phyloP scores from a whole-genome alignment of 1,140 invertebrate species.

The Drosophila auraria region DNA sequence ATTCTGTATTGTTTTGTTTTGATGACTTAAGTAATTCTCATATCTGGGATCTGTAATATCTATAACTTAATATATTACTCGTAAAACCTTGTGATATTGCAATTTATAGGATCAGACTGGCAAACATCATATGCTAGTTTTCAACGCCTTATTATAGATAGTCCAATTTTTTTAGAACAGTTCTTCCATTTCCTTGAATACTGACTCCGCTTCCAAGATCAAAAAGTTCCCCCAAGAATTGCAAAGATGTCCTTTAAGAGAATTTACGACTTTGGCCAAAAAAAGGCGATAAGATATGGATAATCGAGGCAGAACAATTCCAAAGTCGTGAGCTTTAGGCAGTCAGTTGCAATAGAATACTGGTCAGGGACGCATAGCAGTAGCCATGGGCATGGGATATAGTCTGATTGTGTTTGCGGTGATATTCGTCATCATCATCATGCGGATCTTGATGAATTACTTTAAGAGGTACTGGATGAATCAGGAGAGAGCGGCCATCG shows the following conservation, averaged over 20 bases:
- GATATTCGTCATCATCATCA: not conserved
- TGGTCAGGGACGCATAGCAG: slow-evolving; percentile 10
- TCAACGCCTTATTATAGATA: too few relatives aligned
- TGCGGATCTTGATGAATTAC: not conserved
- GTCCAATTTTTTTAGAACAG: not conserved
- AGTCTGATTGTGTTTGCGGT: not conserved
- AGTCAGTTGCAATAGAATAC: not conserved
- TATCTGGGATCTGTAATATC: not conserved
- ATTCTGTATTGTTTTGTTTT: too few relatives aligned
- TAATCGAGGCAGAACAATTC: not conserved
- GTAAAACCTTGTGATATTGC: too few relatives aligned
- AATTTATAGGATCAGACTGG: too few relatives aligned
- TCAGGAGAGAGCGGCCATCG: not conserved
- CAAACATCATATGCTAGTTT: too few relatives aligned
- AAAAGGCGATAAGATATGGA: slow-evolving; percentile 12
- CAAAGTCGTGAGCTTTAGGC: not conserved
- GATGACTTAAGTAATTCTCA: too few relatives aligned
- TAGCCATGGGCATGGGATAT: not conserved
- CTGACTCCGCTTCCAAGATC: not conserved
- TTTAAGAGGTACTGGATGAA: not conserved
- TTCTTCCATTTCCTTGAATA: not conserved
- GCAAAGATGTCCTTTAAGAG: not conserved
- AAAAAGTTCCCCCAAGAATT: not conserved
- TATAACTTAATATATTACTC: too few relatives aligned
- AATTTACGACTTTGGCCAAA: not conserved